Base-by-base conservation (phyloP, 2,888 invertebrate genomes). In the Xylota sylvarum region DNA sequence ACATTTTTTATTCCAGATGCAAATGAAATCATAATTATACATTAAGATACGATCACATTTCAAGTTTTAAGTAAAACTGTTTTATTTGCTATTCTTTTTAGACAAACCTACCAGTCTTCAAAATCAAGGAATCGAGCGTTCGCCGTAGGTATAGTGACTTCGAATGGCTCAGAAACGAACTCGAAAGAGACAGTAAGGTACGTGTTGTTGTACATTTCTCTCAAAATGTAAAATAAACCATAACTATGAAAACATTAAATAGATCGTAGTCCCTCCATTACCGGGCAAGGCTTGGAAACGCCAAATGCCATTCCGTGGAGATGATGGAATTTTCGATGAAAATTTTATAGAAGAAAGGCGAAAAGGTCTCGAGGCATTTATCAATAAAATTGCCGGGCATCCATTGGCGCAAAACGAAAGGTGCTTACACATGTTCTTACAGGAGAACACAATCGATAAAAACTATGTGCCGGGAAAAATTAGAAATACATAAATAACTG, bases 391-490 rank as follows among this genome's bases (percentile, higher is more conserved):
- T 92, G 99, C 99, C 67, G 99, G 99, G 77, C 99, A 99, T 93
- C 99, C 99, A 3, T 93, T 99, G 91, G 99, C 99, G 81, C 99
- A 99, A 94, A 99, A 99, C 93, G 99, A 99, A 94, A 95, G 98
- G 91, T 99, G 99, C 94, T 95, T 99, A 91, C 99, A 99, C 93
- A 99, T 99, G 97, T 99, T 99, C 94, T 95, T 99, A 88, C 99
- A 99, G 93, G 99, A 99, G 91, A 96, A 97, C 64, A 96, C 96
- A 91, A 99, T 99, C 93, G 99, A 99, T 94, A 98, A 98, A 94
- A 99, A 98, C 94, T 99, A 99, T 93, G 98, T 99, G 89, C 99
- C 99, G 90, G 99, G 99, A 90, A 99, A 99, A 94, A 99, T 99
- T 93, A 95, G 98, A 92, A 98, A 97, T 94, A 97, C 97, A 94